A percentile compares a stretch with the other conserved stretches of the same genome.
Evolutionary conservation across 2,113 vertebrate species (phyloP).

Genomic region (Poecile atricapillus): DNA sequence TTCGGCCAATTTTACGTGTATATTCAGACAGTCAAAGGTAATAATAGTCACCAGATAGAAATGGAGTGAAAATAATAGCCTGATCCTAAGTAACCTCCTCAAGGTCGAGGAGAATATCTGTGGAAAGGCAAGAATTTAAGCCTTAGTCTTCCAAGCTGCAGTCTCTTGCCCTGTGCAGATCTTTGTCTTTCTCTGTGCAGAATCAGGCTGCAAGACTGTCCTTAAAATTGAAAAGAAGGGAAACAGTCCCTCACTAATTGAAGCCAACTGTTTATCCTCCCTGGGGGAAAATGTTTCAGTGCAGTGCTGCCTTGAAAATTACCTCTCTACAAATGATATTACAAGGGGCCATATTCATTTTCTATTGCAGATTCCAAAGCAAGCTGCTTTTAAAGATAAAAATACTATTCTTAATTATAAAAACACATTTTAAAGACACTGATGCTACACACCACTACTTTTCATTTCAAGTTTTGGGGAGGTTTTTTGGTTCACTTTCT

Average conservation of each 20-base stretch:
- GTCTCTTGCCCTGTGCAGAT: not conserved
- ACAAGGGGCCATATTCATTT: slow-evolving; percentile 29
- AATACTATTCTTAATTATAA: slow-evolving; percentile 34
- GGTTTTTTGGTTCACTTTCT: not conserved
- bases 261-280: slow-evolving; percentile 59
- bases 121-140: not conserved
- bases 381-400: slow-evolving; percentile 38
- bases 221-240: slow-evolving; percentile 43
- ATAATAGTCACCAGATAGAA: not conserved
- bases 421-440: slow-evolving; percentile 9
- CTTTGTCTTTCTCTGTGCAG: not conserved
- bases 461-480: not conserved
- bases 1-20: not conserved
- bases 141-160: not conserved
- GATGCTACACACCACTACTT: not conserved
- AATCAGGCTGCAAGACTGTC: slow-evolving; percentile 21
- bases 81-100: not conserved
- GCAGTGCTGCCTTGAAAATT: slow-evolving; percentile 54
- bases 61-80: not conserved
- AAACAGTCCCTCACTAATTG: slow-evolving; percentile 53
- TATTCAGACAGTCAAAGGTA: not conserved
- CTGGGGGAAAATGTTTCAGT: slow-evolving; percentile 37
- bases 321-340: slow-evolving; percentile 46
- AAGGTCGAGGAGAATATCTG: not conserved
- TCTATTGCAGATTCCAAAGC: slow-evolving; percentile 19